phyloP scores from a whole-genome alignment of 2,113 vertebrate species.

The Hipposideros armiger region DNA sequence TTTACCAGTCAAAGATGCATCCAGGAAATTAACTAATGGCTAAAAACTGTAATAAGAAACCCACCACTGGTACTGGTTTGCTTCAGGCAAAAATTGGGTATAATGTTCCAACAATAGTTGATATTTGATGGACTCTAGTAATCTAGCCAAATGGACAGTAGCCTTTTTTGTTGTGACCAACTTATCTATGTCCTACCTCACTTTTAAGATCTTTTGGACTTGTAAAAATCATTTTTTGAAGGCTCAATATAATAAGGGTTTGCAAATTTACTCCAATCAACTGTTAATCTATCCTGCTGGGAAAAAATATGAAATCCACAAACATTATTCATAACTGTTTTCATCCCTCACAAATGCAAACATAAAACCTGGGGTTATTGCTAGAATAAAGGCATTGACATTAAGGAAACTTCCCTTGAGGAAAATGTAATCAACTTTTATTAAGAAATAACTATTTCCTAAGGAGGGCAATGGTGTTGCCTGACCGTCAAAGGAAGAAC shows the following conservation, averaged over 20 bases:
- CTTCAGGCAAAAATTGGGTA: not conserved
- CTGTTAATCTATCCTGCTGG: not conserved
- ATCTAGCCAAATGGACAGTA: not conserved
- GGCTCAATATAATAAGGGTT: not conserved
- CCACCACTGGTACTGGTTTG: not conserved
- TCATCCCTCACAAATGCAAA: not conserved
- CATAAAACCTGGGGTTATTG: not conserved
- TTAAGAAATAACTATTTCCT: slow-evolving; percentile 42
- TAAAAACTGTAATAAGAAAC: not conserved
- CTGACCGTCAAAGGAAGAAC: not conserved
- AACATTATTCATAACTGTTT: not conserved
- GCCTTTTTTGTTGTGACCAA: not conserved
- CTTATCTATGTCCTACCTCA: not conserved
- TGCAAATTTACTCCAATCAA: not conserved
- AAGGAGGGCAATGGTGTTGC: not conserved
- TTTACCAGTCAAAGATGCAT: not conserved
- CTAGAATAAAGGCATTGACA: not conserved
- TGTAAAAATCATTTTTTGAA: slow-evolving; percentile 17
- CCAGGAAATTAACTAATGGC: not conserved
- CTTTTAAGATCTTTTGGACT: not conserved
- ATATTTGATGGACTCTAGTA: not conserved
- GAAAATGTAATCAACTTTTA: not conserved
- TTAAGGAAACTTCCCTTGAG: not conserved
- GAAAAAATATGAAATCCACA: not conserved
- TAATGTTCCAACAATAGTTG: not conserved